Conservation (phyloP, 2,797 vertebrate species). For the Mus spretus region DNA sequence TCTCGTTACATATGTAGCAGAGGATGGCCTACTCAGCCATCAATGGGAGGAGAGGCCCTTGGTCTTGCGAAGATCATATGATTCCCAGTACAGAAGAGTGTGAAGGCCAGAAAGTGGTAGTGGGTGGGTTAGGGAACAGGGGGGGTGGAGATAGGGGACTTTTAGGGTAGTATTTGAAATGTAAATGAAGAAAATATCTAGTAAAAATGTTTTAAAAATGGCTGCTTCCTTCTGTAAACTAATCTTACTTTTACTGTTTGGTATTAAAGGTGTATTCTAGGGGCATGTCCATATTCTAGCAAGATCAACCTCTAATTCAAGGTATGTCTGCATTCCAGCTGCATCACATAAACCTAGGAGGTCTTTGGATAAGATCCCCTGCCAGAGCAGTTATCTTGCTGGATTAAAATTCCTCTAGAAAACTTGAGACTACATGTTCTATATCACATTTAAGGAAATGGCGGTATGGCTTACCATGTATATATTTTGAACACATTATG, state of each 20-base stretch:
- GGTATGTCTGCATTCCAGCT: neutral
- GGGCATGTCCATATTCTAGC: neutral
- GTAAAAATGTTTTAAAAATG: too few relatives aligned
- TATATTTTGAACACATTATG: neutral
- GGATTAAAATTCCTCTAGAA: neutral
- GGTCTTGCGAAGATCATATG: too few relatives aligned
- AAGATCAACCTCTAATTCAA: neutral
- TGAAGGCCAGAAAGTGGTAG: too few relatives aligned
- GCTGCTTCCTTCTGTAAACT: too few relatives aligned
- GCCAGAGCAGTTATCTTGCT: neutral
- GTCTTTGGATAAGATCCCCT: neutral
- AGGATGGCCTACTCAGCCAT: too few relatives aligned
- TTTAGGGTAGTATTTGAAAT: too few relatives aligned
- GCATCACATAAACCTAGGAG: neutral
- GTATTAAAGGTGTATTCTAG: neutral
- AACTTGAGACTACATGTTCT: neutral
- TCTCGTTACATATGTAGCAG: too few relatives aligned
- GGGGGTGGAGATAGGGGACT: too few relatives aligned
- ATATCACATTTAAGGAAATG: neutral
- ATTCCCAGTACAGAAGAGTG: too few relatives aligned
- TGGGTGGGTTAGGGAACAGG: too few relatives aligned
- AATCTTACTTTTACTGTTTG: neutral
- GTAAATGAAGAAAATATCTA: too few relatives aligned
- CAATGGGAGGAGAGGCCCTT: too few relatives aligned
- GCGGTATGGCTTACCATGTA: neutral